Base-by-base conservation (phyloP, 1,140 invertebrate species). In the Triops longicaudatus region DNA sequence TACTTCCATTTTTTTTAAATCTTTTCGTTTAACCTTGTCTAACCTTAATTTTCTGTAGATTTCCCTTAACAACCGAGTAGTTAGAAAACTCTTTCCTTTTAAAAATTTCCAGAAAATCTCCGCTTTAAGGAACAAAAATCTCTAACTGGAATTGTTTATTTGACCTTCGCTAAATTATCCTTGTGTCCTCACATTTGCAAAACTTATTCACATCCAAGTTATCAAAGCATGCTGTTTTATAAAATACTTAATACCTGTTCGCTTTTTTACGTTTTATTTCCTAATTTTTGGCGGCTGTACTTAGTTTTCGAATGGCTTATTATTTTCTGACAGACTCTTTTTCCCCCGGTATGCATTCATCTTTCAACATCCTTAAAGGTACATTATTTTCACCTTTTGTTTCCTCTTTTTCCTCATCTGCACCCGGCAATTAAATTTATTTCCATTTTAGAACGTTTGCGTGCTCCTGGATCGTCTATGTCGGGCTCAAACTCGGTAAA, bases 301-400 rank as follows among this genome's bases (percentile, higher is more conserved):
- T 88, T 88, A 90, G 89, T 17, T 63, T 63, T 63, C 22, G 50
- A 63, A 63, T 63, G 50, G 50, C 50, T 63, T 63, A 17, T 63
- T 63, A 90, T 88, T 88, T 90, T 88, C 88, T 89, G 88, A 88
- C 89, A 84, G 87, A 63, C 89, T 86, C 88, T 88, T 84, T 86
- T 87, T 85, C 88, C 89, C 85, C 87, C 89, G 87, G 88, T 73
- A 77, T 77, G 76, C 72, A 72, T 37, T 42, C 72, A 26, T 77
- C 89, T 86, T 90, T 89, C 88, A 90, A 90, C 88, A 90, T 90
- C 86, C 87, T 91, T 84, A 91, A 90, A 90, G 90, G 89, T 91
- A 90, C 41, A 75, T 50, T 72, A 73, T 81, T 75, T 79, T 76
- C 76, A 41, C 72, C 76, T 77, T 76, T 77, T 74, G 72, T 42